phyloP scores from a whole-genome alignment of 2,888 invertebrate species.

The Oegoconia quadripuncta region DNA sequence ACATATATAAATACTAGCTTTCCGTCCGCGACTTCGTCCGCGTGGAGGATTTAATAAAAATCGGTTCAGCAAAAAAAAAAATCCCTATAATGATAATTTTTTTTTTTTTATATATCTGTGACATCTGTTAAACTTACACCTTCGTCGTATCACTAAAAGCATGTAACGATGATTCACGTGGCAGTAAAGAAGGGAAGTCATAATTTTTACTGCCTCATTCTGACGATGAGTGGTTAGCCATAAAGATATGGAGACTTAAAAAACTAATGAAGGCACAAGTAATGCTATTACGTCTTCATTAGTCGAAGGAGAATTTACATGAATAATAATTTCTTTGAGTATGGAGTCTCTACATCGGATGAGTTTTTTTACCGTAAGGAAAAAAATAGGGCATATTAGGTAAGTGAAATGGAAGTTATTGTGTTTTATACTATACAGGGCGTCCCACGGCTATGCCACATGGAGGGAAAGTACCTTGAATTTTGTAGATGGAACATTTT shows the following conservation, averaged over 20 bases:
- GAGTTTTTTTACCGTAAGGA: neutral
- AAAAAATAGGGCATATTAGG: no score
- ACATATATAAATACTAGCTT: no score
- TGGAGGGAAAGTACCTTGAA: no score
- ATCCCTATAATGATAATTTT: no score
- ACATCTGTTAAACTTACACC: neutral
- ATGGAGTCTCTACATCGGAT: neutral
- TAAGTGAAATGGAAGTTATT: no score
- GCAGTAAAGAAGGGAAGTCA: slow-evolving; percentile 14
- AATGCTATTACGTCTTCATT: slow-evolving; percentile 19
- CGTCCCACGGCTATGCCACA: no score
- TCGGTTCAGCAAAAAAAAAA: no score
- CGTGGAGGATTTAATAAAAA: no score
- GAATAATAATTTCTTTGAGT: slow-evolving; percentile 11
- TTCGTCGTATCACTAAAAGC: slow-evolving; percentile 5
- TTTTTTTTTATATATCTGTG: neutral
- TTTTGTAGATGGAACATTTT: no score
- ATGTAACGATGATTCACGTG: slow-evolving; percentile 8
- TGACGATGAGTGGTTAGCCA: slow-evolving; percentile 23
- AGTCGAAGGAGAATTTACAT: slow-evolving; percentile 13
- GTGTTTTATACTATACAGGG: no score
- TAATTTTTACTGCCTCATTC: slow-evolving; percentile 18
- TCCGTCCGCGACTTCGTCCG: no score
- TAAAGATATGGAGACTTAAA: slow-evolving; percentile 23
- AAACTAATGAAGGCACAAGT: slow-evolving; percentile 19